Percentiles rank a stretch among this genome's conserved stretches.
These are phyloP conservation scores for Yoshiicerus persimilis DNA, from an alignment of 1,140 invertebrate genomes.

Conservation along the genomic window DNA sequence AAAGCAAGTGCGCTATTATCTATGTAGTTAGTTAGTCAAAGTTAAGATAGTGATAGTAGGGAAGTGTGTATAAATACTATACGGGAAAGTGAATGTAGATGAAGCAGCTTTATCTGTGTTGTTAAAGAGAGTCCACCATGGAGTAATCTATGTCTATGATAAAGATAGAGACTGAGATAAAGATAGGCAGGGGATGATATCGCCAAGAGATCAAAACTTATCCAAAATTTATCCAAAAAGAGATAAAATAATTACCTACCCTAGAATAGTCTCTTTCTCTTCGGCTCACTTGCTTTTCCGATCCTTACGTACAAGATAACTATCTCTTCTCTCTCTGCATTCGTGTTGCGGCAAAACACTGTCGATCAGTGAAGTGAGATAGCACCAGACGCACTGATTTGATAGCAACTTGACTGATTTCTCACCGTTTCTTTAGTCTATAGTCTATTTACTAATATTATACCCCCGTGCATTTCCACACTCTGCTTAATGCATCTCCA, in stretches of 20 bases:
- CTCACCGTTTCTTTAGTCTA: not conserved
- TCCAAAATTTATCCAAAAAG: constrained; percentile 34
- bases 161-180: constrained; percentile 5
- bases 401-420: not conserved
- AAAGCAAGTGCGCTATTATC: not conserved
- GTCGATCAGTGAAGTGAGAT: not conserved
- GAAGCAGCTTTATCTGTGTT: not conserved
- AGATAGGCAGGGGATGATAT: not conserved
- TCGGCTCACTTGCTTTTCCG: not conserved
- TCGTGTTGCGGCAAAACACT: not conserved
- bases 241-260: constrained; percentile 34
- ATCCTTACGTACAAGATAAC: not conserved
- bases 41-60: not conserved
- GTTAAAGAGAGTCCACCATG: not conserved
- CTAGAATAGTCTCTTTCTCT: not conserved
- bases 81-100: not conserved
- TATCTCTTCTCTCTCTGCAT: not conserved
- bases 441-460: not conserved
- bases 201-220: constrained; percentile 29
- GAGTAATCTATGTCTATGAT: constrained; percentile 5
- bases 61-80: not conserved
- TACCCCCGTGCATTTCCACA: not conserved
- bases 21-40: not conserved
- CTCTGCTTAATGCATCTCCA: not conserved
- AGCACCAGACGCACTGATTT: not conserved